Conservation (phyloP, 2,797 vertebrate species). For the Macrochelys suwanniensis region DNA sequence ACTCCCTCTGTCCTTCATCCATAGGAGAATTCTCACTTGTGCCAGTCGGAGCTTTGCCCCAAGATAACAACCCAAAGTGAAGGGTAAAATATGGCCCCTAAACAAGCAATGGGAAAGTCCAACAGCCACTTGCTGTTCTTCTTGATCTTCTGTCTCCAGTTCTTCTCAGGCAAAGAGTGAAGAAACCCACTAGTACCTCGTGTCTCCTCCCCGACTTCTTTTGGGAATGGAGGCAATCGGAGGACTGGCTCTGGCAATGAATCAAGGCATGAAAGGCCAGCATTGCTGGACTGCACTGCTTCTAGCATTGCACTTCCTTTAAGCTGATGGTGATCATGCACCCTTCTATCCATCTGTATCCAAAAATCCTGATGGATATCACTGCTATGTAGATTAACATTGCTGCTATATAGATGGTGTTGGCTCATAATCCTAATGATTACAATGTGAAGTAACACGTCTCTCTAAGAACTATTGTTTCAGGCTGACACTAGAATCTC, state of each 20-base stretch:
- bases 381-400: not conserved
- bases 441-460: not conserved
- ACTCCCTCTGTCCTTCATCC: not conserved
- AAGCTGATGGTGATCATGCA: constrained; percentile 18
- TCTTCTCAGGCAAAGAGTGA: accelerated
- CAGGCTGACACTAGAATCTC: not conserved
- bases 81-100: not conserved
- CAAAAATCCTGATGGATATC: not conserved
- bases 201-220: not conserved
- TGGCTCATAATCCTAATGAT: too few species aligned
- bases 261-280: not conserved
- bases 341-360: not conserved
- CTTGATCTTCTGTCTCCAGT: accelerated
- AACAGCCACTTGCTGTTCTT: accelerated
- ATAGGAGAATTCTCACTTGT: not conserved
- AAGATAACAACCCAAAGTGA: not conserved
- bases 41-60: not conserved
- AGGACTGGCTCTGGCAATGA: not conserved
- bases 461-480: not conserved
- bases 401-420: not conserved
- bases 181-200: not conserved
- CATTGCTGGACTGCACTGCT: constrained; percentile 12
- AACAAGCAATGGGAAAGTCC: not conserved
- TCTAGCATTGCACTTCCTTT: not conserved
- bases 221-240: not conserved